These are phyloP conservation scores for Caranx melampygus DNA, from an alignment of 2,113 vertebrate species.

Conservation along the genomic window DNA sequence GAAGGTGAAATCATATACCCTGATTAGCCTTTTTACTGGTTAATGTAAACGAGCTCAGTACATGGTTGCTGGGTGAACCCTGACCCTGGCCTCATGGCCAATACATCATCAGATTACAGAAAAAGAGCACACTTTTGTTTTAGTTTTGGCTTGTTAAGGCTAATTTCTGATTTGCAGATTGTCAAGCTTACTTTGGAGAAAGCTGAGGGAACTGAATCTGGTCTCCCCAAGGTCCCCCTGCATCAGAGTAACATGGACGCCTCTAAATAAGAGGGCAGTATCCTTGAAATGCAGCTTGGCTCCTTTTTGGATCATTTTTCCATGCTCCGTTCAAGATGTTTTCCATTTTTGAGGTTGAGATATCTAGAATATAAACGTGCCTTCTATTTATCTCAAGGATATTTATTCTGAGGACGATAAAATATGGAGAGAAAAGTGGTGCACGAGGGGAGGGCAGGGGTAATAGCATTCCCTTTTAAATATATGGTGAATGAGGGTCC, in stretches of 20 bases:
- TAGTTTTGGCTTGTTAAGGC: conserved; percentile 74
- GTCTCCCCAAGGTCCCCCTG: conserved; percentile 56
- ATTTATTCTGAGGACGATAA: conserved; percentile 54
- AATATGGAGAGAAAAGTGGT: conserved; percentile 47
- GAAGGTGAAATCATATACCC: conserved; percentile 81
- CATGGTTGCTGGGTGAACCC: conserved; percentile 68
- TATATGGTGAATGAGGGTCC: conserved; percentile 71
- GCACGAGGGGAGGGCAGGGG: background rate
- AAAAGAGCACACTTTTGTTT: conserved; percentile 55
- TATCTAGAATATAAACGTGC: conserved; percentile 35
- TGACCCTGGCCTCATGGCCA: conserved; percentile 71
- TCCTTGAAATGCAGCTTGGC: conserved; percentile 70
- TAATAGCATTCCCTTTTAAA: conserved; percentile 57
- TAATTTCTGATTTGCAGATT: conserved; percentile 85
- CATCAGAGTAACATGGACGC: conserved; percentile 54
- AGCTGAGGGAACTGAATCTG: conserved; percentile 55
- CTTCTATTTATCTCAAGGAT: conserved; percentile 58
- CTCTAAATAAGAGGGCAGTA: conserved; percentile 58
- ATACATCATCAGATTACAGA: conserved; percentile 77
- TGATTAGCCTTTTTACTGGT: conserved; percentile 77
- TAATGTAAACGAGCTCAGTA: conserved; percentile 76
- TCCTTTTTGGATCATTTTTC: conserved; percentile 54
- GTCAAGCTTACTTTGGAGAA: conserved; percentile 80
- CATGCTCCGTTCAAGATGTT: conserved; percentile 55
- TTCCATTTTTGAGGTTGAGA: conserved; percentile 55